Evolutionary conservation across 2,888 invertebrate genomes (phyloP).

Genomic region (Melanchra persicariae): DNA sequence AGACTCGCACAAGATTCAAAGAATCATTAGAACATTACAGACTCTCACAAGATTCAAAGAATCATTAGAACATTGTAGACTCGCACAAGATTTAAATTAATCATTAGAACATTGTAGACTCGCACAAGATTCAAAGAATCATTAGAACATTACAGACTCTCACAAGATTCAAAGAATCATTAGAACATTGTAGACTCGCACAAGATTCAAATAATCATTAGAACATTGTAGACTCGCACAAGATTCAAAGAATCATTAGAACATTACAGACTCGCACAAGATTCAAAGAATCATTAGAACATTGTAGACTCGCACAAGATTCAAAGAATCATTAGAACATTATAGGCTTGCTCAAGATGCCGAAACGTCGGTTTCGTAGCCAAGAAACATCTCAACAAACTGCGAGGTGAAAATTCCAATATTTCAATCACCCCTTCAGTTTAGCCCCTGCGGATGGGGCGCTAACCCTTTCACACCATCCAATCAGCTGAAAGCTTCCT

Average conservation of each 20-base stretch:
- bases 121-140: not conserved
- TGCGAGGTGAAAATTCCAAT: conserved; percentile 54
- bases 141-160: not conserved
- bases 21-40: not conserved
- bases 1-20: not conserved
- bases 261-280: not conserved
- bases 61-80: not conserved
- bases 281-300: not conserved
- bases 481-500: conserved; percentile 84
- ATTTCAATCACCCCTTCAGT: conserved; percentile 59
- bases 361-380: conserved; percentile 3
- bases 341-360: too few relatives aligned
- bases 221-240: not conserved
- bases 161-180: not conserved
- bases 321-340: not conserved
- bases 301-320: not conserved
- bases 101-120: not conserved
- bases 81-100: not conserved
- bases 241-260: not conserved
- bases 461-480: conserved; percentile 75
- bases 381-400: conserved; percentile 32
- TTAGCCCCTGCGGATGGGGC: conserved; percentile 61
- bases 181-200: not conserved
- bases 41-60: not conserved
- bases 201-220: not conserved